phyloP scores from a whole-genome alignment of 2,888 invertebrate genomes.

The Carabus problematicus region DNA sequence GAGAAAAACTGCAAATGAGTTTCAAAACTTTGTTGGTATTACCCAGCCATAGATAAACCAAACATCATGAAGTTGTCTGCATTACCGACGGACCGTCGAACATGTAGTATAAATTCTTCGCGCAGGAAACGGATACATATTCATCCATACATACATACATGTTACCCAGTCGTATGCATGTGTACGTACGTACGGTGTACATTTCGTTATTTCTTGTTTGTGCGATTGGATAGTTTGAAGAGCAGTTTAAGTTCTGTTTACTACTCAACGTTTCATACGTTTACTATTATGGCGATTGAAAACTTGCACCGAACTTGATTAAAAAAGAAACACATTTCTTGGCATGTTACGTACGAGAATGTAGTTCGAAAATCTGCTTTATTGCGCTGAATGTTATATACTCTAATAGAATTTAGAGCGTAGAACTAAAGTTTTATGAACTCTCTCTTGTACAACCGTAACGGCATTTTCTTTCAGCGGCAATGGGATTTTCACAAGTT shows the following conservation, averaged over 20 bases:
- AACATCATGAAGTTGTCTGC: constrained; percentile 6
- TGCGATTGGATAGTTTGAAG: neutral
- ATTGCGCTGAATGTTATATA: constrained; percentile 12
- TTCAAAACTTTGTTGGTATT: constrained; percentile 33
- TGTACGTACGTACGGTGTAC: neutral
- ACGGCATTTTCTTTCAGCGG: neutral
- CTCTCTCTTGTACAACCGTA: neutral
- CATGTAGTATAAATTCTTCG: no score
- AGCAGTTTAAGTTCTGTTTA: constrained; percentile 11
- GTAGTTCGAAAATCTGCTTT: constrained; percentile 16
- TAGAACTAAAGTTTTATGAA: constrained; percentile 13
- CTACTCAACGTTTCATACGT: neutral
- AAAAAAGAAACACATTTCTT: constrained; percentile 6
- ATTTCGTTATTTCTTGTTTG: constrained; percentile 11
- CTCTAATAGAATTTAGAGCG: constrained; percentile 18
- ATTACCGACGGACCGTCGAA: no score
- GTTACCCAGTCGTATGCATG: neutral
- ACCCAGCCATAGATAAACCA: neutral
- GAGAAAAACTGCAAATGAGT: constrained; percentile 42
- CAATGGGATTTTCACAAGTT: neutral
- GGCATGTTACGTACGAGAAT: constrained; percentile 9
- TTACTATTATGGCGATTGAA: constrained; percentile 2
- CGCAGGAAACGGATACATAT: neutral
- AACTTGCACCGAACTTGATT: constrained; percentile 5
- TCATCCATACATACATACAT: neutral